Conservation (phyloP, 2,888 invertebrate genomes). For the Uropetala carovei region DNA sequence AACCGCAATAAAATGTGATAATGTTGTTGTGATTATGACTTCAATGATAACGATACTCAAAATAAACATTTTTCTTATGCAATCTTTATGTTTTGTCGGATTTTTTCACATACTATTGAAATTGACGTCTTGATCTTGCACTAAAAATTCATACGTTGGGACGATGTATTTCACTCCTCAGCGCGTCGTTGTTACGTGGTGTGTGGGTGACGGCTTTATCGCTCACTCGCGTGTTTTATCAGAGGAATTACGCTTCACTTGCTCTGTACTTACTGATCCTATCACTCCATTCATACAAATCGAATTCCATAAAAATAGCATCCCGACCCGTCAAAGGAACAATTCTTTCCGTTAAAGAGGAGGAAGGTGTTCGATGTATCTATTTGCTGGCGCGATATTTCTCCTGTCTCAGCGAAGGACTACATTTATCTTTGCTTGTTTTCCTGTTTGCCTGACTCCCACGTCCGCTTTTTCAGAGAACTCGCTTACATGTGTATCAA, state of each 20-base stretch:
- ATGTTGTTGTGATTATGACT: too few species aligned
- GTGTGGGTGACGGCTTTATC: neutral
- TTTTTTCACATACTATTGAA: too few species aligned
- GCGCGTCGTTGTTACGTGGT: neutral
- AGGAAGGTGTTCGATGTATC: neutral
- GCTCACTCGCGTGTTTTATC: neutral
- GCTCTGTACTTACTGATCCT: neutral
- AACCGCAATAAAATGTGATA: too few species aligned
- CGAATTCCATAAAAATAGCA: neutral
- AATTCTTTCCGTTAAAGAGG: neutral
- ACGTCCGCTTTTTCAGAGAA: neutral
- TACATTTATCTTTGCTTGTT: neutral
- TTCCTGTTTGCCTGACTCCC: neutral
- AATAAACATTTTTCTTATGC: too few species aligned
- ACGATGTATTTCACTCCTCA: neutral
- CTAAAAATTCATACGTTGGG: neutral
- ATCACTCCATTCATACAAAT: neutral
- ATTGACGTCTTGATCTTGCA: too few species aligned
- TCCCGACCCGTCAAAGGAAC: neutral
- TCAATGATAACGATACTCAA: too few species aligned
- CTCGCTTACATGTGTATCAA: neutral
- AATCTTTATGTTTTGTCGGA: too few species aligned
- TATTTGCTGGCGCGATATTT: constrained; percentile 3
- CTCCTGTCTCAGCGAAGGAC: neutral
- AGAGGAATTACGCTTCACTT: neutral